These are phyloP conservation scores for Galagoides demidoff DNA, from an alignment of 2,797 vertebrate genomes.

Conservation along the genomic window DNA sequence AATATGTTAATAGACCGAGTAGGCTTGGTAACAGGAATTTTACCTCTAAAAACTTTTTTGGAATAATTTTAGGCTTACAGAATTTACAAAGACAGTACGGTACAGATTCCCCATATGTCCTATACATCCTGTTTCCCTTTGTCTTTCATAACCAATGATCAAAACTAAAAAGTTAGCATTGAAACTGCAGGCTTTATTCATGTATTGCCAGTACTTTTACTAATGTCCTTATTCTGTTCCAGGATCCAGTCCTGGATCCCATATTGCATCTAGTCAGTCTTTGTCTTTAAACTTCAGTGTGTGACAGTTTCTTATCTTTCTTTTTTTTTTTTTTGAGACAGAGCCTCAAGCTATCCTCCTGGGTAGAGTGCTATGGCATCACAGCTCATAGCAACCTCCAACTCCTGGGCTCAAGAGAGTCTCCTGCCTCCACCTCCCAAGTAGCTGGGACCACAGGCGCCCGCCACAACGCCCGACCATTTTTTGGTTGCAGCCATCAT, in stretches of 20 bases:
- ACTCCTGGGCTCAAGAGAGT: too few species aligned
- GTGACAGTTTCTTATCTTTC: not conserved
- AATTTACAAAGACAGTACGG: not conserved
- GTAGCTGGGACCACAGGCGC: too few species aligned
- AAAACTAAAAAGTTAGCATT: constrained; percentile 17
- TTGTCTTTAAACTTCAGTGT: not conserved
- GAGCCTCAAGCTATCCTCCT: too few species aligned
- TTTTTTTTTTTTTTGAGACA: too few species aligned
- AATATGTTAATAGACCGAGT: not conserved
- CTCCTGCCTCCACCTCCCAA: too few species aligned
- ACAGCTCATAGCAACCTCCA: too few species aligned
- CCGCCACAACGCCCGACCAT: too few species aligned
- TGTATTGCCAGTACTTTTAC: not conserved
- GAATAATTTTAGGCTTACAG: not conserved
- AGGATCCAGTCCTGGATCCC: not conserved
- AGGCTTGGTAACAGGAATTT: not conserved
- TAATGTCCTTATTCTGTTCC: not conserved
- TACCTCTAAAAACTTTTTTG: not conserved
- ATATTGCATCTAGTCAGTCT: not conserved
- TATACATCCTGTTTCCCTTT: not conserved
- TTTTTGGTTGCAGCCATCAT: too few species aligned
- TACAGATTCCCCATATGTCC: not conserved
- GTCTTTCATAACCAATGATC: not conserved
- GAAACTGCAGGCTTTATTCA: not conserved
- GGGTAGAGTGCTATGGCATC: too few species aligned